These are phyloP conservation scores for Hypomesus transpacificus DNA, from an alignment of 2,113 vertebrate genomes.

Conservation along the genomic window DNA sequence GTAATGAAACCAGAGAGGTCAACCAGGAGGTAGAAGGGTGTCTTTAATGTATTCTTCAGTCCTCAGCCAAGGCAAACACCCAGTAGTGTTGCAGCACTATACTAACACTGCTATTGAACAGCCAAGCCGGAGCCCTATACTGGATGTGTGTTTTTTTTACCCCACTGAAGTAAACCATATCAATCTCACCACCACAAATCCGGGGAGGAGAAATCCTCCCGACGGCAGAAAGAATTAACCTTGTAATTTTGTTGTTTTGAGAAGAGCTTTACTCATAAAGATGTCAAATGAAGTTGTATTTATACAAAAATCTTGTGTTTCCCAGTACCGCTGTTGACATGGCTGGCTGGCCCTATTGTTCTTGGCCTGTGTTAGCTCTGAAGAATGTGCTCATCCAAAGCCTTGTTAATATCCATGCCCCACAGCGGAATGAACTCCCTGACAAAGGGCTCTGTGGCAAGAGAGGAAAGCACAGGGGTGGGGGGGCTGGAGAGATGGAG, in stretches of 20 bases:
- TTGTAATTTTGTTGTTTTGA: conserved; percentile 29
- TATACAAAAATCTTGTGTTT: conserved; percentile 21
- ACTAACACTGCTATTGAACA: not conserved
- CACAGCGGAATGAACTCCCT: conserved; percentile 57
- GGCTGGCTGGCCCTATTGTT: conserved; percentile 47
- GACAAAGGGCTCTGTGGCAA: conserved; percentile 36
- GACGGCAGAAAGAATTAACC: conserved; percentile 14
- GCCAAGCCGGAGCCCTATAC: not conserved
- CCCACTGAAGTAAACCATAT: not conserved
- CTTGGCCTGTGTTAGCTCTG: conserved; percentile 37
- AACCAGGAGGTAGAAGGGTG: not conserved
- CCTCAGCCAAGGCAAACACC: not conserved
- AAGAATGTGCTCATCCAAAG: conserved; percentile 48
- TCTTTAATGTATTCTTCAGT: not conserved
- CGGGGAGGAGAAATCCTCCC: not conserved
- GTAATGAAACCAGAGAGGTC: conserved; percentile 37
- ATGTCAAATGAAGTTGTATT: conserved; percentile 29
- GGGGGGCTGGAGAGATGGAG: no score
- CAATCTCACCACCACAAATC: not conserved
- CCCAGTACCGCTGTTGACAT: conserved; percentile 46
- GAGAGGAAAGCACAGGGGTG: conserved; percentile 7
- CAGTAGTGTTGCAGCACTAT: not conserved
- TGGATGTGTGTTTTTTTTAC: not conserved
- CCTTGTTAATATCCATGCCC: conserved; percentile 54
- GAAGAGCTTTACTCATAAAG: conserved; percentile 31